Evolutionary conservation across 2,888 invertebrate species (phyloP).

Genomic region (Caenorhabditis sulstoni): DNA sequence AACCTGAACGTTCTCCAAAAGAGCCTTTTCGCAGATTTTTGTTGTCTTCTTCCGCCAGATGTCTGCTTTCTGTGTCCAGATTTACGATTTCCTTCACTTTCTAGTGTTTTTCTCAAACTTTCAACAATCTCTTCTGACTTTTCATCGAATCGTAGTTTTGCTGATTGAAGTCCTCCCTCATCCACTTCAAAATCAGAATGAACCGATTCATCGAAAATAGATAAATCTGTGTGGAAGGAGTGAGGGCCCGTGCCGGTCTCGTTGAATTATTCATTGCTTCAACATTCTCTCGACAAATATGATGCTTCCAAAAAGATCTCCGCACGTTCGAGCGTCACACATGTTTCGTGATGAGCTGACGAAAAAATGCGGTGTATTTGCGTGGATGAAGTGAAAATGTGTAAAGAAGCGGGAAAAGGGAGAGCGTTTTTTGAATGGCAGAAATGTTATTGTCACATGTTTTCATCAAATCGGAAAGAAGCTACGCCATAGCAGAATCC

Average conservation of each 20-base stretch:
- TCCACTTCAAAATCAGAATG: neutral
- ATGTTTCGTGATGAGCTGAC: constrained; percentile 11
- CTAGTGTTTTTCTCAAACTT: too few relatives aligned
- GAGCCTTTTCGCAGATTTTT: too few relatives aligned
- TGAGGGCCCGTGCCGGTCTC: constrained; percentile 26
- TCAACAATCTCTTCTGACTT: too few relatives aligned
- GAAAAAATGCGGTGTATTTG: neutral
- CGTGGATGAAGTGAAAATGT: too few relatives aligned
- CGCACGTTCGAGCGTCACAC: constrained; percentile 23
- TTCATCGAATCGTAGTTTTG: too few relatives aligned
- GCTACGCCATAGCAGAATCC: neutral
- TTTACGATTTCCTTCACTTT: too few relatives aligned
- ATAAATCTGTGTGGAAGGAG: constrained; percentile 30
- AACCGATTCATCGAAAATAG: neutral
- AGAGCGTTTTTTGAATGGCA: constrained; percentile 24
- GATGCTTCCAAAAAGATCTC: constrained; percentile 27
- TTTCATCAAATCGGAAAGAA: neutral
- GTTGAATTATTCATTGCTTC: constrained; percentile 39
- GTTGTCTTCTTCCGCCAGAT: too few relatives aligned
- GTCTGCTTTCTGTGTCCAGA: too few relatives aligned
- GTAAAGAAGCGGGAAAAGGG: constrained; percentile 7
- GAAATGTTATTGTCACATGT: constrained; percentile 36
- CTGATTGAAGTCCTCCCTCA: too few relatives aligned
- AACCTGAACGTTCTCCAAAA: too few relatives aligned
- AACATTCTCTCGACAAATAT: constrained; percentile 20